phyloP scores from a whole-genome alignment of 2,113 vertebrate species.

The Catharus fuscescens region DNA sequence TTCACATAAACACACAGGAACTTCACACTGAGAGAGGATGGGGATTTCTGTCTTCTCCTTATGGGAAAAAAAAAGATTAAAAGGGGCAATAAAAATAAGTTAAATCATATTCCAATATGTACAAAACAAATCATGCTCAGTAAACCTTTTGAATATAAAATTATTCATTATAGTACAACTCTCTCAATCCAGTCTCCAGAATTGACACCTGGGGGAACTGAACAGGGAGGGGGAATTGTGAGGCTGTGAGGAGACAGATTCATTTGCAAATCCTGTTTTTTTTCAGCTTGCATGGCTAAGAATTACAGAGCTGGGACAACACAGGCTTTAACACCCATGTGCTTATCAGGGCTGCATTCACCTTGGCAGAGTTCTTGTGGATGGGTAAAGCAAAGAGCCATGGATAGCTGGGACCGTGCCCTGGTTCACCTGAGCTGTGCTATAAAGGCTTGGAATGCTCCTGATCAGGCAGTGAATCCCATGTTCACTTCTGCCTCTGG shows the following conservation, averaged over 20 bases:
- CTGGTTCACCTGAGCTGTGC: neutral
- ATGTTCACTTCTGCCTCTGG: neutral
- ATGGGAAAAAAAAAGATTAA: neutral
- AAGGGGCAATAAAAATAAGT: constrained; percentile 61
- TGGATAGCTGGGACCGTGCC: accelerated
- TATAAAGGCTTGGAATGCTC: neutral
- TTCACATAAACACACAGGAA: neutral
- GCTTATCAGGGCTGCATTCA: neutral
- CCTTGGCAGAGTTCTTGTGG: neutral
- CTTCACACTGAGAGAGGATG: neutral
- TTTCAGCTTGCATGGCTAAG: neutral
- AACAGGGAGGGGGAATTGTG: neutral
- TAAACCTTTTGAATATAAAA: constrained; percentile 35
- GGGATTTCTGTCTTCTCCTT: constrained; percentile 1
- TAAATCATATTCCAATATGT: constrained; percentile 68
- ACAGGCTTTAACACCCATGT: neutral
- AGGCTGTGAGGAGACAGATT: neutral
- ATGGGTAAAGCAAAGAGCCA: neutral
- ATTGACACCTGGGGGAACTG: neutral
- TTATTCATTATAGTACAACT: constrained; percentile 21
- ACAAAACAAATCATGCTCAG: constrained; percentile 63
- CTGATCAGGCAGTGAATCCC: neutral
- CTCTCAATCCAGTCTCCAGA: constrained; percentile 22
- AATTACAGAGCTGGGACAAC: neutral
- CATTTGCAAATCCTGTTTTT: neutral